These are phyloP conservation scores for Pecten maximus DNA, from an alignment of 2,888 invertebrate genomes.

Conservation along the genomic window DNA sequence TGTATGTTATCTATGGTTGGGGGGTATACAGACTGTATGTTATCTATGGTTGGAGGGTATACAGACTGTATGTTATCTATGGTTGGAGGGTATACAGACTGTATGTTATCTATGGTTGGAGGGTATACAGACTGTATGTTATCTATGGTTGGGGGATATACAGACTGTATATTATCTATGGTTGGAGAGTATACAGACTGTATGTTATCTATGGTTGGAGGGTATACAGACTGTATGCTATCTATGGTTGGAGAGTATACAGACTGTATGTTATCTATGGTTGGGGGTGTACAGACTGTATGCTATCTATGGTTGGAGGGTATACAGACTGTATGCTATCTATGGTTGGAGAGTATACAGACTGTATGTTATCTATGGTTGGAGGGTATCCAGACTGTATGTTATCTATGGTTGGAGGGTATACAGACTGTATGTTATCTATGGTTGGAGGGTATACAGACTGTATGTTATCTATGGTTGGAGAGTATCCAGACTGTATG, in stretches of 20 bases:
- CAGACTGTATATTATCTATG: not conserved
- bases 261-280: not conserved
- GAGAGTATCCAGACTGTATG: too few species aligned
- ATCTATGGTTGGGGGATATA: not conserved
- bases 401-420: too few species aligned
- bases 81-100: not conserved
- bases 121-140: not conserved
- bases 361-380: not conserved
- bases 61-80: not conserved
- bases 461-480: too few species aligned
- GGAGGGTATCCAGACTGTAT: not conserved
- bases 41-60: not conserved
- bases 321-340: not conserved
- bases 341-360: not conserved
- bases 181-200: not conserved
- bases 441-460: too few species aligned
- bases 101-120: too few species aligned
- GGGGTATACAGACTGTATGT: not conserved
- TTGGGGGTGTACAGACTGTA: not conserved
- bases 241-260: not conserved
- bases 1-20: too few species aligned
- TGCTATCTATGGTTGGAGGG: too few species aligned
- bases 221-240: not conserved
- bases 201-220: too few species aligned
- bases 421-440: too few species aligned